Evolutionary conservation across 1,140 invertebrate species (phyloP).

Genomic region (Homalodisca vitripennis): DNA sequence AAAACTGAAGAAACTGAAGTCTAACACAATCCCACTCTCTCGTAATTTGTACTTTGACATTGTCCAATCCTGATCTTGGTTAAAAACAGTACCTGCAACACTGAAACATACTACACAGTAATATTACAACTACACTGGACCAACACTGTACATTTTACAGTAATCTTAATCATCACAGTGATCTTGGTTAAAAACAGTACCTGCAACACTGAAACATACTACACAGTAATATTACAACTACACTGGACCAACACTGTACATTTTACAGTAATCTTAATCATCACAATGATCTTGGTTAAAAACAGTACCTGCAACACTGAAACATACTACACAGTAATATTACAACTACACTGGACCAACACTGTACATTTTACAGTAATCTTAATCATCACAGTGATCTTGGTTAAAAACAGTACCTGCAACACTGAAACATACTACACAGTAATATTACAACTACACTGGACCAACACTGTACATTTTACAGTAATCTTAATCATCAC

Average conservation of each 20-base stretch:
- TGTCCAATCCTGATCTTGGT: slow-evolving; percentile 69
- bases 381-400: too few species aligned
- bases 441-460: too few species aligned
- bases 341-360: too few species aligned
- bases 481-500: too few species aligned
- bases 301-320: too few species aligned
- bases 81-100: slow-evolving; percentile 65
- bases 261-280: neutral
- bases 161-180: neutral
- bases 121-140: neutral
- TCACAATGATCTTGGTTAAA: too few species aligned
- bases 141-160: neutral
- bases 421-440: too few species aligned
- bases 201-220: neutral
- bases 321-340: too few species aligned
- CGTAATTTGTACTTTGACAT: slow-evolving; percentile 75
- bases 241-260: neutral
- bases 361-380: too few species aligned
- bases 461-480: too few species aligned
- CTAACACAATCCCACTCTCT: slow-evolving; percentile 63
- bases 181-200: neutral
- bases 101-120: slow-evolving; percentile 49
- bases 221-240: neutral
- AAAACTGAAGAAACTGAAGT: slow-evolving; percentile 62
- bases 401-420: too few species aligned